These are phyloP conservation scores for Netelia fuscicornis DNA, from an alignment of 2,888 invertebrate genomes.

Conservation along the genomic window DNA sequence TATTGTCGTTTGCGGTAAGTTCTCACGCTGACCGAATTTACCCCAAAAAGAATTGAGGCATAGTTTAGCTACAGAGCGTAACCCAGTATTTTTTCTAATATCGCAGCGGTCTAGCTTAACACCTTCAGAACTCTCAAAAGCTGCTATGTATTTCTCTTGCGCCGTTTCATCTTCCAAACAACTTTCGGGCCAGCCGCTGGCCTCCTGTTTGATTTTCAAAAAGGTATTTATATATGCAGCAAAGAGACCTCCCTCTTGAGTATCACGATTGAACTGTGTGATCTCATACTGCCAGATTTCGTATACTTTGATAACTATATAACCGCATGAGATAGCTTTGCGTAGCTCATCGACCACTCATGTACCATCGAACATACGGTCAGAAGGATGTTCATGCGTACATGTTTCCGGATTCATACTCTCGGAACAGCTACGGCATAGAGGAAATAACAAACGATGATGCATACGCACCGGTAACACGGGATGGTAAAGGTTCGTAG, in stretches of 20 bases:
- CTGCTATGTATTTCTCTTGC: background rate
- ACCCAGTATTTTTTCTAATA: slow-evolving; percentile 6
- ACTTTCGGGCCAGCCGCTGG: background rate
- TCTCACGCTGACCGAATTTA: slow-evolving; percentile 78
- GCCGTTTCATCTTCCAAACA: background rate
- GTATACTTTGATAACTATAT: slow-evolving; percentile 69
- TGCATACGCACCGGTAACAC: slow-evolving; percentile 76
- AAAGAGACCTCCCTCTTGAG: slow-evolving; percentile 24
- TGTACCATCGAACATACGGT: slow-evolving; percentile 75
- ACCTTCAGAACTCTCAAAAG: background rate
- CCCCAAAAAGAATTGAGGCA: slow-evolving; percentile 76
- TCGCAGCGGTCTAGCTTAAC: background rate
- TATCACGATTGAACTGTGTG: slow-evolving; percentile 22
- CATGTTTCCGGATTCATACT: slow-evolving; percentile 73
- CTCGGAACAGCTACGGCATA: slow-evolving; percentile 78
- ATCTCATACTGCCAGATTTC: slow-evolving; percentile 15
- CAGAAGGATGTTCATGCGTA: slow-evolving; percentile 72
- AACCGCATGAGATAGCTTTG: slow-evolving; percentile 54
- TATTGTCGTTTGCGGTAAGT: slow-evolving; percentile 66
- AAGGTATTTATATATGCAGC: slow-evolving; percentile 56
- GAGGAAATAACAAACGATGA: slow-evolving; percentile 77
- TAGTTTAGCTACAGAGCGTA: slow-evolving; percentile 63
- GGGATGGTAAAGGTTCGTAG: slow-evolving; percentile 74
- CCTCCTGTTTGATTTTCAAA: slow-evolving; percentile 19
- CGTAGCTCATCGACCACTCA: slow-evolving; percentile 77